These are phyloP conservation scores for Gryon sp. DNA, from an alignment of 1,140 invertebrate species.

Conservation along the genomic window DNA sequence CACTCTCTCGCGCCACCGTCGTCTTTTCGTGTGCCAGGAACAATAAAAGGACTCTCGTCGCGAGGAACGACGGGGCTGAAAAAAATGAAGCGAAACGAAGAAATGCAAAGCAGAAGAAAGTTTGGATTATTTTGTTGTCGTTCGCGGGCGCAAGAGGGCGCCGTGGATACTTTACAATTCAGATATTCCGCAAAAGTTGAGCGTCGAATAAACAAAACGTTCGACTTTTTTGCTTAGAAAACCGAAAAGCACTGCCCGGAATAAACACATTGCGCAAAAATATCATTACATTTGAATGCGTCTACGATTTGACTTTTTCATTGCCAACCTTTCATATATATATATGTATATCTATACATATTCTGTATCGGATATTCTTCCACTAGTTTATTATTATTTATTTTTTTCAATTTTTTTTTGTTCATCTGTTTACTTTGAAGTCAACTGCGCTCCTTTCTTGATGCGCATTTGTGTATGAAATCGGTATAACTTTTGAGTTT, in stretches of 20 bases:
- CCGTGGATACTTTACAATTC: slow-evolving; percentile 45
- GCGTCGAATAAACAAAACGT: slow-evolving; percentile 31
- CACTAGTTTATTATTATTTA: neutral
- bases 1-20: slow-evolving; percentile 16
- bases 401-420: neutral
- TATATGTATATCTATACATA: neutral
- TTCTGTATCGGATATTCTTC: neutral
- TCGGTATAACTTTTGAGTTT: too few relatives aligned
- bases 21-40: slow-evolving; percentile 16
- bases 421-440: too few relatives aligned
- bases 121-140: slow-evolving; percentile 45
- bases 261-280: slow-evolving; percentile 34
- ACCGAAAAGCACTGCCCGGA: neutral
- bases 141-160: neutral
- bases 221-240: slow-evolving; percentile 23
- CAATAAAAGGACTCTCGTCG: slow-evolving; percentile 4
- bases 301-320: slow-evolving; percentile 7
- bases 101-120: slow-evolving; percentile 43
- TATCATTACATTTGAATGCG: slow-evolving; percentile 42
- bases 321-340: neutral
- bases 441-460: too few relatives aligned
- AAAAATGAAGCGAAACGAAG: slow-evolving; percentile 31
- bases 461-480: too few relatives aligned
- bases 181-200: slow-evolving; percentile 27
- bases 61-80: neutral